Conservation (phyloP, 2,888 invertebrate species). For the Latrodectus elegans region DNA sequence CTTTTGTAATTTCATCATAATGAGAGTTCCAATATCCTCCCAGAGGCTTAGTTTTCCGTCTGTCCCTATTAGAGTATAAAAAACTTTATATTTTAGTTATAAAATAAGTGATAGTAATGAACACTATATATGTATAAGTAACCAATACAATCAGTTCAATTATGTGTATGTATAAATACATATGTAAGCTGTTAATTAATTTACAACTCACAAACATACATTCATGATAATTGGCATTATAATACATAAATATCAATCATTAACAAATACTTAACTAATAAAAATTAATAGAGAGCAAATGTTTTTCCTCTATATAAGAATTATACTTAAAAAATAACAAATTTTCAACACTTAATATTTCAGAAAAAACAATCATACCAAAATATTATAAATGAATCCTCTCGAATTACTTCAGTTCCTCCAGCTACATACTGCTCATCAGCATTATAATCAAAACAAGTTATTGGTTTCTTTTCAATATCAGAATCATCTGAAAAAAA, state of each 20-base stretch:
- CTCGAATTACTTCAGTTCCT: conserved; percentile 83
- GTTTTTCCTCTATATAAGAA: too few relatives aligned
- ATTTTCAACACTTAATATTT: too few relatives aligned
- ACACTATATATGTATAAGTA: not conserved
- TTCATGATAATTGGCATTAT: too few relatives aligned
- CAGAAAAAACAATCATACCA: conserved; percentile 79
- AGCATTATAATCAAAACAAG: conserved; percentile 84
- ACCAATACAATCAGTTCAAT: too few relatives aligned
- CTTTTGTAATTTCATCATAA: conserved; percentile 85
- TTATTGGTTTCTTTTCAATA: conserved; percentile 78
- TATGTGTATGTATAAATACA: too few relatives aligned
- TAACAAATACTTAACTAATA: too few relatives aligned
- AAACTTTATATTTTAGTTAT: not conserved
- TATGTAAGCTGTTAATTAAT: too few relatives aligned
- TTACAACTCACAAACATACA: too few relatives aligned
- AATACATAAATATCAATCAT: too few relatives aligned
- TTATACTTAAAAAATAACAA: too few relatives aligned
- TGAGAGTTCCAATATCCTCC: conserved; percentile 91
- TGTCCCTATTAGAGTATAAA: conserved; percentile 70
- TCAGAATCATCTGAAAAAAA: conserved; percentile 40
- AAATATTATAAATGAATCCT: conserved; percentile 85
- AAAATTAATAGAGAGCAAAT: too few relatives aligned
- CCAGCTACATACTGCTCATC: conserved; percentile 83
- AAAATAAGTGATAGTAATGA: not conserved
- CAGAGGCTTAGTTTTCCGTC: conserved; percentile 78